These are phyloP conservation scores for Pyrrhosoma nymphula DNA, from an alignment of 2,888 invertebrate genomes.

Conservation along the genomic window DNA sequence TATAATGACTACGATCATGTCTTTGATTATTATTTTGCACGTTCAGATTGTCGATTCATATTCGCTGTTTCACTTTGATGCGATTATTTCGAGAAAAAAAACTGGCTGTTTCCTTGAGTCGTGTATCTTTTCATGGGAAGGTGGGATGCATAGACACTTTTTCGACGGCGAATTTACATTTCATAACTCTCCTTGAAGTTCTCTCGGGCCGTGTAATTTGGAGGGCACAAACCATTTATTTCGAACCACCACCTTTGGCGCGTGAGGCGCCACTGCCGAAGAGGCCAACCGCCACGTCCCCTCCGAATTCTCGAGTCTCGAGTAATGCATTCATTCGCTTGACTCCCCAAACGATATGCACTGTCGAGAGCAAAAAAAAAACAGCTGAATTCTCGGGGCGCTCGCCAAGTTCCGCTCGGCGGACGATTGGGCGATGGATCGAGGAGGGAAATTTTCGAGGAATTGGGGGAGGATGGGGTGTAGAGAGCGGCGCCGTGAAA, in stretches of 20 bases:
- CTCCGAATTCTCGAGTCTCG: neutral
- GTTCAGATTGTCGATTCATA: too few relatives aligned
- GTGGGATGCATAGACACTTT: too few relatives aligned
- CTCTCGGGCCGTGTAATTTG: neutral
- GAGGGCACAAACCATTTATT: neutral
- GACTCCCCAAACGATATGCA: neutral
- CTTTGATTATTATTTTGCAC: too few relatives aligned
- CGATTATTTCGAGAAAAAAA: too few relatives aligned
- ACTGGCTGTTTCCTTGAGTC: too few relatives aligned
- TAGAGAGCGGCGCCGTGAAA: neutral
- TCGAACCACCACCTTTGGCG: neutral
- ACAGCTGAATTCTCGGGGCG: neutral
- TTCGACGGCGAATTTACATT: too few relatives aligned
- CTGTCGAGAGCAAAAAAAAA: neutral
- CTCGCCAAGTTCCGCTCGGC: neutral
- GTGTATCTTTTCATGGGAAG: too few relatives aligned
- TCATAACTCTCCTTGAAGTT: neutral
- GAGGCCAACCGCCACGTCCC: neutral
- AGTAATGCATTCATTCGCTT: neutral
- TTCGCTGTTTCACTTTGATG: too few relatives aligned
- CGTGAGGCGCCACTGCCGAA: neutral
- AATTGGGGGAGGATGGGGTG: neutral
- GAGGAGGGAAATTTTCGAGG: neutral
- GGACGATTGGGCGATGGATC: neutral
- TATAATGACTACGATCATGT: too few relatives aligned